phyloP scores from a whole-genome alignment of 2,797 vertebrate genomes.

The Echiichthys vipera region DNA sequence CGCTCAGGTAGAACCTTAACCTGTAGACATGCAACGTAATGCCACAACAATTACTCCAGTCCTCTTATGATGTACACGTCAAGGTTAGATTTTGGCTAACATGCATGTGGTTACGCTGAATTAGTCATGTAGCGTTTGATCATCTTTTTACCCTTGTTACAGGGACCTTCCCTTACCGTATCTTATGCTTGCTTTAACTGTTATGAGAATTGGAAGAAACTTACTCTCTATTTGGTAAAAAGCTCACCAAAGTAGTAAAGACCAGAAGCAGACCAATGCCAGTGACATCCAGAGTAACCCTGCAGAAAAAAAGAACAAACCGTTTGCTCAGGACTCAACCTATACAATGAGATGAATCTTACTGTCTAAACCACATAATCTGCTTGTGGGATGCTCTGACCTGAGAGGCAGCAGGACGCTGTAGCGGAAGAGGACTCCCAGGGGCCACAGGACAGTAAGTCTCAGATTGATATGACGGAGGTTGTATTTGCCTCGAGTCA shows the following conservation, averaged over 20 bases:
- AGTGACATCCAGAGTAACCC: slow-evolving; percentile 91
- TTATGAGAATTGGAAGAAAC: slow-evolving; percentile 46
- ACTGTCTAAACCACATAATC: not conserved
- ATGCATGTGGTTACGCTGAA: not conserved
- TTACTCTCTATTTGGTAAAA: slow-evolving; percentile 89
- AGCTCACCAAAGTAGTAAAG: slow-evolving; percentile 88
- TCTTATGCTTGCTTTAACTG: not conserved
- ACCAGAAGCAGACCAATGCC: slow-evolving; percentile 90
- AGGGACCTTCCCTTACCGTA: not conserved
- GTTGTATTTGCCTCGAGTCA: slow-evolving; percentile 94
- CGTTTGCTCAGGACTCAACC: not conserved
- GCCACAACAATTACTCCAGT: slow-evolving; percentile 3
- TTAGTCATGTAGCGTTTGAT: not conserved
- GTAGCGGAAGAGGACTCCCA: slow-evolving; percentile 91
- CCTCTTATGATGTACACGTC: not conserved
- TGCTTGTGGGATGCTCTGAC: slow-evolving; percentile 70
- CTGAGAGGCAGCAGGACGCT: slow-evolving; percentile 93
- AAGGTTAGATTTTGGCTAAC: not conserved
- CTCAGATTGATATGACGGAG: slow-evolving; percentile 92
- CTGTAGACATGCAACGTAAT: slow-evolving; percentile 71
- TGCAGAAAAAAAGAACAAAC: slow-evolving; percentile 60
- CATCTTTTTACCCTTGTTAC: not conserved
- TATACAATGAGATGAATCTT: not conserved
- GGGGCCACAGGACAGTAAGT: slow-evolving; percentile 90
- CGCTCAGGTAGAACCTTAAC: slow-evolving; percentile 91